Evolutionary conservation across 1,140 invertebrate genomes (phyloP).

Genomic region (Teleogryllus occipitalis): DNA sequence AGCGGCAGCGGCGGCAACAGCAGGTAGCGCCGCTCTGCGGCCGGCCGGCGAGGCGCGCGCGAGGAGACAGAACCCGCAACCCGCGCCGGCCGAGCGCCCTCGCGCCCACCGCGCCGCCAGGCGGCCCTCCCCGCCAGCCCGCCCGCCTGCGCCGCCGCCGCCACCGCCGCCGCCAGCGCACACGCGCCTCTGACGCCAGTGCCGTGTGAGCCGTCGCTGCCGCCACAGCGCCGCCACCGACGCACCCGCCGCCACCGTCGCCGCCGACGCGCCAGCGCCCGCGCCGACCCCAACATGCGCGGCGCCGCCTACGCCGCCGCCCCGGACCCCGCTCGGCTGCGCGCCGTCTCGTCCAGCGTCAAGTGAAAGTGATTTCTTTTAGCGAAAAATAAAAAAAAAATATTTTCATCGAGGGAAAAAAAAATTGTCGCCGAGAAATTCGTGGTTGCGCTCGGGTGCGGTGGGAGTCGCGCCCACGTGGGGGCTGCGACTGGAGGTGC

Average conservation of each 20-base stretch:
- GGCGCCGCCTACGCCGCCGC: no score
- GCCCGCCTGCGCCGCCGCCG: no score
- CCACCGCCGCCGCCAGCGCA: not conserved
- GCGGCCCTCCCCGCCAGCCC: not conserved
- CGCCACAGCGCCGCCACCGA: not conserved
- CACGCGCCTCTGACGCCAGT: no score
- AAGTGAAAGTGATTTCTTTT: not conserved
- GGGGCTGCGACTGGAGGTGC: not conserved
- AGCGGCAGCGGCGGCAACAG: no score
- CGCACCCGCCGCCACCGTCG: not conserved
- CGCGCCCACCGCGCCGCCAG: no score
- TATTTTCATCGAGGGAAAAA: no score
- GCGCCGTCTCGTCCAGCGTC: not conserved
- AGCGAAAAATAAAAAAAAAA: not conserved
- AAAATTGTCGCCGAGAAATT: no score
- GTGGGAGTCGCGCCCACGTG: not conserved
- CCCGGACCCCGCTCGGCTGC: not conserved
- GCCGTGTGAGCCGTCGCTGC: not conserved
- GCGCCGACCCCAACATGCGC: not conserved
- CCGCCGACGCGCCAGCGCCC: no score
- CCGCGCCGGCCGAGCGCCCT: not conserved
- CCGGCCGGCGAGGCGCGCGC: not conserved
- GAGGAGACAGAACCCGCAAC: not conserved
- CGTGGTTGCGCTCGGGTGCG: no score
- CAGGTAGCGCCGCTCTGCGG: not conserved